Conservation (phyloP, 2,797 vertebrate genomes). For the Hyperoplus lanceolatus region DNA sequence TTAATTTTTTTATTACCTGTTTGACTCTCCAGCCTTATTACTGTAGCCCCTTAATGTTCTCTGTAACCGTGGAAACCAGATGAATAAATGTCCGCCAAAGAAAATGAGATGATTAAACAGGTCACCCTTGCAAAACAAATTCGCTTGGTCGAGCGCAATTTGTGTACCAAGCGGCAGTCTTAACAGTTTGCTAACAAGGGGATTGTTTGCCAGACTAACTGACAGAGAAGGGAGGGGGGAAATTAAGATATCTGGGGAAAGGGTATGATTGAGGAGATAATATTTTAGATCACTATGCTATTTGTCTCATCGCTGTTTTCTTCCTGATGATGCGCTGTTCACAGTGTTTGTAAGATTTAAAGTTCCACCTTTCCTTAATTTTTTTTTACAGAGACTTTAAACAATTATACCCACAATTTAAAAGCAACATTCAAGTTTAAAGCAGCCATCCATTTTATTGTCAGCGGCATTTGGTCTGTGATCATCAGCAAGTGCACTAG, state of each 20-base stretch:
- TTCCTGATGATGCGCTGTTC: slow-evolving; percentile 44
- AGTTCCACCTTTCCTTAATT: slow-evolving; percentile 19
- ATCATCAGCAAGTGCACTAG: slow-evolving; percentile 79
- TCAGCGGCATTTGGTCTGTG: slow-evolving; percentile 75
- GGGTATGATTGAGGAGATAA: slow-evolving; percentile 81
- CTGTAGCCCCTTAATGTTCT: slow-evolving; percentile 99
- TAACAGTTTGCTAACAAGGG: slow-evolving; percentile 92
- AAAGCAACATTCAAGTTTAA: slow-evolving; percentile 64
- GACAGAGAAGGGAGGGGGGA: slow-evolving; percentile 71
- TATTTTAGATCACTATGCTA: slow-evolving; percentile 69
- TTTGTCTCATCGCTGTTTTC: slow-evolving; percentile 74
- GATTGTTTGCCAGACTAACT: slow-evolving; percentile 87
- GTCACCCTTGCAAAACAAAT: slow-evolving; percentile 99
- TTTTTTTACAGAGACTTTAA: slow-evolving; percentile 14
- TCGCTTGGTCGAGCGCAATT: slow-evolving; percentile 90
- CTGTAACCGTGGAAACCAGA: slow-evolving; percentile 99
- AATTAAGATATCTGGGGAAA: slow-evolving; percentile 76
- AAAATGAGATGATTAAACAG: slow-evolving; percentile 99
- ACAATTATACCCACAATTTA: slow-evolving; percentile 31
- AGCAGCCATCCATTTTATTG: slow-evolving; percentile 75
- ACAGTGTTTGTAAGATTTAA: slow-evolving; percentile 19
- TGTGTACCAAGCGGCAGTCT: slow-evolving; percentile 87
- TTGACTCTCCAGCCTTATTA: slow-evolving; percentile 99
- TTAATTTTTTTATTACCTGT: slow-evolving; percentile 99
- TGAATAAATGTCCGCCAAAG: slow-evolving; percentile 99